Conservation (phyloP, 2,797 vertebrate species). For the Muraenolepis orangiensis region DNA sequence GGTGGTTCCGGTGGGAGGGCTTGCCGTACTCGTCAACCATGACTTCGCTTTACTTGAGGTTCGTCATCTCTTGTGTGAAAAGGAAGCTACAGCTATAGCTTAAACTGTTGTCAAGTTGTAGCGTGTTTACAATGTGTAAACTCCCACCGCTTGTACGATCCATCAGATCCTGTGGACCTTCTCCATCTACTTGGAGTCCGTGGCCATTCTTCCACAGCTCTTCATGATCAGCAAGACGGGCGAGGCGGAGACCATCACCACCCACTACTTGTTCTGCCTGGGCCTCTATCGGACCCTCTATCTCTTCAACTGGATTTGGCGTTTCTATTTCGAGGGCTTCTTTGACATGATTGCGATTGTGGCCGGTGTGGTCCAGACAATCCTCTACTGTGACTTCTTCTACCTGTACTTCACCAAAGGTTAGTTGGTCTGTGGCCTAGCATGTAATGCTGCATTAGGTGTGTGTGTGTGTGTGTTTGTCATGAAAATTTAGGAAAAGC, state of each 20-base stretch:
- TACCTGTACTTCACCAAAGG: conserved; percentile 99
- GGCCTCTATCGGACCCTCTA: conserved; percentile 95
- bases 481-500: too few species aligned
- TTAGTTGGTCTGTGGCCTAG: conserved; percentile 49
- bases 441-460: background rate
- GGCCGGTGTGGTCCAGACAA: conserved; percentile 94
- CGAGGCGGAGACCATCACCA: conserved; percentile 98
- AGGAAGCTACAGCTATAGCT: background rate
- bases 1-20: conserved; percentile 91
- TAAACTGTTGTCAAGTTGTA: background rate
- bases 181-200: conserved; percentile 97
- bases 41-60: conserved; percentile 96
- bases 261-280: conserved; percentile 96
- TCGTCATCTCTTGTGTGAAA: conserved; percentile 2
- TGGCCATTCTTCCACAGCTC: conserved; percentile 97
- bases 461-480: too few species aligned
- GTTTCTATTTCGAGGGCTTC: conserved; percentile 97
- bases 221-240: conserved; percentile 99
- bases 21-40: conserved; percentile 93
- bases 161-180: conserved; percentile 97
- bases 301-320: conserved; percentile 99
- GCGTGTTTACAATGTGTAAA: background rate
- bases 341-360: conserved; percentile 98
- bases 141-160: background rate
- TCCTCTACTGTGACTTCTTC: conserved; percentile 99